Base-by-base conservation (phyloP, 2,797 vertebrate genomes). In the Anabacerthia variegaticeps region DNA sequence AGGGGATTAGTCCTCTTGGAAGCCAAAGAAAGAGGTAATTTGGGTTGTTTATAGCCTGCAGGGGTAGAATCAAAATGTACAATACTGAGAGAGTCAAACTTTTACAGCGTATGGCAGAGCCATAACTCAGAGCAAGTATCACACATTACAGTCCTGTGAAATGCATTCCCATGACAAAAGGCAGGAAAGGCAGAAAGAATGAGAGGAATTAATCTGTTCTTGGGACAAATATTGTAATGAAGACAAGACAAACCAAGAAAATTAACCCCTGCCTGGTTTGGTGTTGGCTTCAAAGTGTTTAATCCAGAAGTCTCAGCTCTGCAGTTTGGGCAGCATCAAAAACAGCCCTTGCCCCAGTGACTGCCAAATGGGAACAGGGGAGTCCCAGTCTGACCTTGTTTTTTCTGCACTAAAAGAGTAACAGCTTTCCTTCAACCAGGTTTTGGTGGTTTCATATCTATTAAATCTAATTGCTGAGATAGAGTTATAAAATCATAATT, bases 401-500 rank as follows among this genome's bases (percentile, higher is more conserved):
- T 89, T 72, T 73, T 44, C 79, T 26, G 12, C 48, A 20, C 65
- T 92, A 36, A 36, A 66, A 30, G 72, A 93, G 16, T 22, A 91
- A 72, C 93, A 88, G 95, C 85, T 88, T 94, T 84, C 92, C 82
- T 89, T 92, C 92, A 85, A 49, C 66, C 59, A 91, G 81, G 91
- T 92, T 95, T 91, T 93, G 69, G 92, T 94, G 92, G 82, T 96
- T 96, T 89, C 89, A 88, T 46, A 96, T 96, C 96, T 85, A 91
- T 95, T 93, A 97, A 95, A 97, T 82, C 92, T 97, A 97, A 97
- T 96, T 95, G 96, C 95, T 93, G 95, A 97, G 85, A 78, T 84
- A 93, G 96, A 96, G 95, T 97, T 97, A 97, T 96, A 96, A 97
- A 97, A 97, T 96, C 72, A 96, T 93, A 93, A 93, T 96, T 97